Conservation (phyloP, 2,888 invertebrate species). For the Drosophila nigritarsus region DNA sequence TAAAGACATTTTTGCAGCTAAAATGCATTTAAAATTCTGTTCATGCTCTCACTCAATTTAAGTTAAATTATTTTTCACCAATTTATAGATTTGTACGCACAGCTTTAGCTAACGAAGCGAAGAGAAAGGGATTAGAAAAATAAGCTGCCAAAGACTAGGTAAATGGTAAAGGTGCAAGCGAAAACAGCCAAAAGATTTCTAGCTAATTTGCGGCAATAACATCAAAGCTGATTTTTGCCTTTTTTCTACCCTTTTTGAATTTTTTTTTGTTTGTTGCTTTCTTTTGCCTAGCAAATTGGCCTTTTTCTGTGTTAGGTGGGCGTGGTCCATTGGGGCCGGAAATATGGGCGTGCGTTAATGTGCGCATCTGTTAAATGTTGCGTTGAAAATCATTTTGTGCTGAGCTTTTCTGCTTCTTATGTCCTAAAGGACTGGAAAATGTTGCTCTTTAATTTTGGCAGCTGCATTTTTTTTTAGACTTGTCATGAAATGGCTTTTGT, state of each 20-base stretch:
- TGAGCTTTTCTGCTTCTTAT: constrained; percentile 1
- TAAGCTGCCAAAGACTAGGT: constrained; percentile 63
- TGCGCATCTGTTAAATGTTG: constrained; percentile 68
- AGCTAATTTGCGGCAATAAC: constrained; percentile 80
- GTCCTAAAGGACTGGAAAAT: constrained; percentile 6
- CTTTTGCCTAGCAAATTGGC: constrained; percentile 52
- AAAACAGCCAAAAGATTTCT: constrained; percentile 73
- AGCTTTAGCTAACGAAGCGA: constrained; percentile 36
- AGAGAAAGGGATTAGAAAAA: neutral
- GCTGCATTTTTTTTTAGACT: neutral
- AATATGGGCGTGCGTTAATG: constrained; percentile 40
- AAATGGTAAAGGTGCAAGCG: constrained; percentile 42
- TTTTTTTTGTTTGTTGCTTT: constrained; percentile 28
- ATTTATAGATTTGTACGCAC: constrained; percentile 52
- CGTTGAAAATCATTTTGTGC: constrained; percentile 55
- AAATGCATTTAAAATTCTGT: constrained; percentile 71
- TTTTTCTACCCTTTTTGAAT: constrained; percentile 44
- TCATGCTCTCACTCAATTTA: constrained; percentile 77
- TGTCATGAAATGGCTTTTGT: neutral
- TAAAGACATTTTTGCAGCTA: constrained; percentile 23
- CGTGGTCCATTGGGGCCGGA: constrained; percentile 31
- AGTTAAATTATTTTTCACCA: constrained; percentile 74
- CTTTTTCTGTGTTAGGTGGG: constrained; percentile 42
- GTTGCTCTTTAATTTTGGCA: neutral
- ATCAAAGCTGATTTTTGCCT: constrained; percentile 68